Base-by-base conservation (phyloP, 2,113 vertebrate species). In the Dendrocopos noguchii region DNA sequence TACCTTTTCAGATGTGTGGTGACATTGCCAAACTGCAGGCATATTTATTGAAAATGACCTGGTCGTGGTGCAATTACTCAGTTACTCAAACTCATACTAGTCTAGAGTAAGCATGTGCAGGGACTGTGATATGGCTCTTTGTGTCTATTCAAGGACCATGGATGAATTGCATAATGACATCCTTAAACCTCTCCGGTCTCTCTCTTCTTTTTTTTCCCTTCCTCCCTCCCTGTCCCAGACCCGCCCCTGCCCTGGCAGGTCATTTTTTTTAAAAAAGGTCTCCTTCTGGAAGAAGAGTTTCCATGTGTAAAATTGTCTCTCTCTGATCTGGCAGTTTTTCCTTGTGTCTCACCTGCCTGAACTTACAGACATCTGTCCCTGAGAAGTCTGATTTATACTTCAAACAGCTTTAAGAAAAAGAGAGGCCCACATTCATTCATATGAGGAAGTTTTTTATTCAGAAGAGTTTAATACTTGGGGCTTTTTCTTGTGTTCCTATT, bases 221-320 rank as follows among this genome's bases (percentile, higher is more conserved):
- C 80, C 13, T 7, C 14, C 12, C 5, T 4, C 15, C 86, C 15
- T 73, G 10, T 9, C 34, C 34, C 34, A 8, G 9, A 36, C 34
- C 34, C 64, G n/a, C n/a, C n/a, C n/a, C n/a, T n/a, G n/a, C n/a
- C 5, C n/a, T 59, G 4, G 5, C 13, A 55, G 16, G 5, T 3
- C 6, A 61, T 25, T 21, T 78, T 90, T 91, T 91, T 75, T 6
- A 25, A 42, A 68, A 52, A 21, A 0, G 1, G 2, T 27, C 4
- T 47, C 15, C 17, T 46, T 18, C 10, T 56, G 17, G 31, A 67
- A 16, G 5, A 91, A 6, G 5, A 33, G 6, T 81, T 85, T 63
- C 9, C 5, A 8, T 1, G 1, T 5, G 25, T 44, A 53, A 53
- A 80, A 60, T 3, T 1, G 1, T 5, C 3, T 12, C 22, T 89